These are phyloP conservation scores for Hydropsyche tenuis DNA, from an alignment of 1,140 invertebrate genomes.

Conservation along the genomic window DNA sequence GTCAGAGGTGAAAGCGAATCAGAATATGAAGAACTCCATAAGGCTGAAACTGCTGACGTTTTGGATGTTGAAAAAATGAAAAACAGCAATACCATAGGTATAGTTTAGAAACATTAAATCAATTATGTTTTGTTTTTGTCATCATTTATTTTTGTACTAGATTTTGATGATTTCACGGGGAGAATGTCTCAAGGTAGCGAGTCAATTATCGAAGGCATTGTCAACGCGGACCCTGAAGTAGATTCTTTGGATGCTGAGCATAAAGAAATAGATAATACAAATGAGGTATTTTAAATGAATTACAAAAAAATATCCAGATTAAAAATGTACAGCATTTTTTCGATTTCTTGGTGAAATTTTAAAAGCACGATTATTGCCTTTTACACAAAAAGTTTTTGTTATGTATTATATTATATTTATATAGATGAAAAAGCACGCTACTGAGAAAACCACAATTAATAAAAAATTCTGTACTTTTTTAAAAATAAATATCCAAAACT, in stretches of 20 bases:
- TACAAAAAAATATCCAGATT: background rate
- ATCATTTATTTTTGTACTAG: background rate
- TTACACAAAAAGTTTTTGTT: too few relatives aligned
- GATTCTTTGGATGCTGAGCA: constrained; percentile 63
- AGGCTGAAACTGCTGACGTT: constrained; percentile 54
- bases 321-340: too few relatives aligned
- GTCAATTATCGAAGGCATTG: constrained; percentile 68
- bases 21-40: constrained; percentile 57
- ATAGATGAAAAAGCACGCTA: too few relatives aligned
- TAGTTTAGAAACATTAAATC: background rate
- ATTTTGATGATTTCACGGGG: constrained; percentile 37
- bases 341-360: too few relatives aligned
- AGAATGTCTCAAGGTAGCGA: constrained; percentile 56
- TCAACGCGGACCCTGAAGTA: constrained; percentile 69
- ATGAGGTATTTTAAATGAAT: constrained; percentile 51
- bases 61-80: constrained; percentile 55
- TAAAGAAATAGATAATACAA: constrained; percentile 56
- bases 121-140: background rate
- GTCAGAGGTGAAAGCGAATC: constrained; percentile 57
- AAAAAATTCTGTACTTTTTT: too few relatives aligned
- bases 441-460: too few relatives aligned
- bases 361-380: too few relatives aligned
- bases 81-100: background rate
- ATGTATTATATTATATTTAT: too few relatives aligned
- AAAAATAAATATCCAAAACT: too few relatives aligned